Percentiles rank a stretch among this genome's conserved stretches.
These are phyloP conservation scores for Lagocephalus sceleratus DNA, from an alignment of 2,797 vertebrate species.

Conservation along the genomic window DNA sequence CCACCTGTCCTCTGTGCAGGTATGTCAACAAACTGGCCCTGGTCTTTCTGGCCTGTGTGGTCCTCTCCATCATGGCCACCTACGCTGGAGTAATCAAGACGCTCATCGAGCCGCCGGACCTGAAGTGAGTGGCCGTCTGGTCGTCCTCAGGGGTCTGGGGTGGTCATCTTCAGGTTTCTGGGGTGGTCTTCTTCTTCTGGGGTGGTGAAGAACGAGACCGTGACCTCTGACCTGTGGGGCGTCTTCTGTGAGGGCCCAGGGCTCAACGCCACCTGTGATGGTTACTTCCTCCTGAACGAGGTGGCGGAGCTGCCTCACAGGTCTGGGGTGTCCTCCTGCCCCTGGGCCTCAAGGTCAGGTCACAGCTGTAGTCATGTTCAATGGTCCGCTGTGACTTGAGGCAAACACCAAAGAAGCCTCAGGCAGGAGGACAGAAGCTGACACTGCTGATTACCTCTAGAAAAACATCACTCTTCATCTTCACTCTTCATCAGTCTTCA, in stretches of 20 bases:
- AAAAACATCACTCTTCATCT: no score
- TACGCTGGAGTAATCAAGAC: conserved; percentile 92
- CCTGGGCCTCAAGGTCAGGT: no score
- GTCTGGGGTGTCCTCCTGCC: no score
- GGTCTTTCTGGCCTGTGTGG: conserved; percentile 92
- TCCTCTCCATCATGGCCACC: conserved; percentile 92
- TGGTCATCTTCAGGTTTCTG: no score
- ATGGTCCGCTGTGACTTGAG: no score
- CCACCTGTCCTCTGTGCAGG: conserved; percentile 30
- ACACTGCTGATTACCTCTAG: no score
- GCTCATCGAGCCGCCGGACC: conserved; percentile 77
- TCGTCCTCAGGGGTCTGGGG: no score
- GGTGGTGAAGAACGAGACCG: conserved; percentile 63
- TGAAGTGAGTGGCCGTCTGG: conserved; percentile 75
- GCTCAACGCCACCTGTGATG: conserved; percentile 76
- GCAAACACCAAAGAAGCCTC: no score
- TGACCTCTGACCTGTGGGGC: conserved; percentile 70
- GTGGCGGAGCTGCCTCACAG: conserved; percentile 85
- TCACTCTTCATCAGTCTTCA: no score
- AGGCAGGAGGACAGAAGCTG: no score
- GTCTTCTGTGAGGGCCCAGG: conserved; percentile 77
- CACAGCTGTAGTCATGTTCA: no score
- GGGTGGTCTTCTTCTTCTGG: no score
- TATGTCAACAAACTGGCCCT: conserved; percentile 96
- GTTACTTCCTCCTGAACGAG: conserved; percentile 84